Percentiles rank a stretch among this genome's conserved stretches.
Evolutionary conservation across 2,113 vertebrate species (phyloP).

Genomic region (Naja naja): DNA sequence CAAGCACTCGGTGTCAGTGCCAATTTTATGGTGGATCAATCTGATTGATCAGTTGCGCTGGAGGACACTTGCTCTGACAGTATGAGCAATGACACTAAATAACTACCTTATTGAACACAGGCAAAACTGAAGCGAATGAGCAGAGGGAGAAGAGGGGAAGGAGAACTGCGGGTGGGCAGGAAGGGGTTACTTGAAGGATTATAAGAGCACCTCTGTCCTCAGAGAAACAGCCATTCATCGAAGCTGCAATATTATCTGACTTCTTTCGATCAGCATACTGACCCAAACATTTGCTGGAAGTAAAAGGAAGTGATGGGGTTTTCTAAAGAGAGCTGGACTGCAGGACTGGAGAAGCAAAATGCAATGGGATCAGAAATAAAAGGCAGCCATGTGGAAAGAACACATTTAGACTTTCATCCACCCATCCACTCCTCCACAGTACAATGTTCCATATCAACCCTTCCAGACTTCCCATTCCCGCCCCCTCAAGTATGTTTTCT

Average conservation of each 20-base stretch:
- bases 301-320: background rate
- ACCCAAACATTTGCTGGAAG: too few relatives aligned
- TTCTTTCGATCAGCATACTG: background rate
- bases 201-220: background rate
- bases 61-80: constrained; percentile 25
- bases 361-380: background rate
- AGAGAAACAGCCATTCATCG: background rate
- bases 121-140: background rate
- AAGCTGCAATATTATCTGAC: background rate
- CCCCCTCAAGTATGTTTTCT: too few relatives aligned
- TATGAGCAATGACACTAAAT: constrained; percentile 33
- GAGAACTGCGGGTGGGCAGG: background rate
- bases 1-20: background rate
- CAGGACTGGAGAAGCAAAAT: background rate
- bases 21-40: constrained; percentile 26
- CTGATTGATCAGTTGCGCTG: constrained; percentile 8
- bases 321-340: background rate
- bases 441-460: background rate
- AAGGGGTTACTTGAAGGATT: background rate
- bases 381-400: background rate
- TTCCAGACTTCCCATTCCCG: background rate
- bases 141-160: background rate
- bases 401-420: background rate
- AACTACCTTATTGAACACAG: constrained; percentile 18
- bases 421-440: background rate